Conservation (phyloP, 2,797 vertebrate species). For the Sebastes vulpes region DNA sequence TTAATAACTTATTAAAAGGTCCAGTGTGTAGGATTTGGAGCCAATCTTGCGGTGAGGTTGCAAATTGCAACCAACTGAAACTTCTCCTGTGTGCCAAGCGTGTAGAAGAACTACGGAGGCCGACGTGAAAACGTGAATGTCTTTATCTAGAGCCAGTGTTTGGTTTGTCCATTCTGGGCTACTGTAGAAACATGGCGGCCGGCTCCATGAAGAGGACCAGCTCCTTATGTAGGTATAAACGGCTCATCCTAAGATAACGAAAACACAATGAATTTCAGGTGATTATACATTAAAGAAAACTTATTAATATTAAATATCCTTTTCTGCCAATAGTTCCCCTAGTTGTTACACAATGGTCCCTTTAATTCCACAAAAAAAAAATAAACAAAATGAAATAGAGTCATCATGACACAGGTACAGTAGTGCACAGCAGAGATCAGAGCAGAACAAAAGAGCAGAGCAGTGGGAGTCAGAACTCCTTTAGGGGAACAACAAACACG, state of each 20-base stretch:
- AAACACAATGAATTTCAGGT: too few species aligned
- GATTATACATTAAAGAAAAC: not conserved
- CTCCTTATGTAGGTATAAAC: too few species aligned
- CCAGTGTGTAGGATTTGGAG: not conserved
- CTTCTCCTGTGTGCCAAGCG: not conserved
- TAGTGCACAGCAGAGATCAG: not conserved
- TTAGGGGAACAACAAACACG: not conserved
- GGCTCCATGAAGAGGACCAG: too few species aligned
- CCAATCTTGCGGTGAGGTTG: not conserved
- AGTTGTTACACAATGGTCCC: too few species aligned
- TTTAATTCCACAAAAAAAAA: not conserved
- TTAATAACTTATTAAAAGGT: not conserved
- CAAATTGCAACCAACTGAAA: not conserved
- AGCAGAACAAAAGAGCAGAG: not conserved
- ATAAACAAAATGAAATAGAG: not conserved
- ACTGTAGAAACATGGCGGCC: too few species aligned
- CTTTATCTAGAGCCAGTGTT: too few species aligned
- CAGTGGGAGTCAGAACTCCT: not conserved
- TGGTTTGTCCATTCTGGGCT: too few species aligned
- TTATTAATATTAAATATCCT: rapidly evolving
- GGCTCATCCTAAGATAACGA: too few species aligned
- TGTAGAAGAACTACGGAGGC: too few species aligned
- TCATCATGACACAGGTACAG: not conserved
- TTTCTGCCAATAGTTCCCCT: not conserved
- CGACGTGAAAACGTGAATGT: too few species aligned